These are phyloP conservation scores for Hemistola chrysoprasaria DNA, from an alignment of 2,888 invertebrate species.

Conservation along the genomic window DNA sequence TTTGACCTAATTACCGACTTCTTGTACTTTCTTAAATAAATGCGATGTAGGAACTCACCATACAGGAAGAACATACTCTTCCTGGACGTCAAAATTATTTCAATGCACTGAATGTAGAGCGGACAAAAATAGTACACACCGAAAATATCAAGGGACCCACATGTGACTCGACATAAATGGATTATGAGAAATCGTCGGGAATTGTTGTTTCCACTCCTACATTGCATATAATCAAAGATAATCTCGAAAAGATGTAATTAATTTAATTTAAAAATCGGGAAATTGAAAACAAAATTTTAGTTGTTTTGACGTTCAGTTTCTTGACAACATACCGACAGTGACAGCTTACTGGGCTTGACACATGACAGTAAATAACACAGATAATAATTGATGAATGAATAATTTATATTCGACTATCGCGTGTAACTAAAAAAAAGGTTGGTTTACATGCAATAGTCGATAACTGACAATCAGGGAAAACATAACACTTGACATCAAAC, in stretches of 20 bases:
- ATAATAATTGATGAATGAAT: too few relatives aligned
- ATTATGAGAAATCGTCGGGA: slow-evolving; percentile 16
- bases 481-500: too few relatives aligned
- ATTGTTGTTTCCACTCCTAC: too few relatives aligned
- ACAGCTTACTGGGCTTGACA: too few relatives aligned
- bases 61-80: slow-evolving; percentile 72
- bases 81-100: slow-evolving; percentile 76
- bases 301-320: slow-evolving; percentile 75
- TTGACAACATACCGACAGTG: slow-evolving; percentile 5
- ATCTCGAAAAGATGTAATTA: slow-evolving; percentile 17
- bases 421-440: too few relatives aligned
- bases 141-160: slow-evolving; percentile 62
- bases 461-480: too few relatives aligned
- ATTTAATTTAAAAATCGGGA: slow-evolving; percentile 39
- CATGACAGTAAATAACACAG: too few relatives aligned
- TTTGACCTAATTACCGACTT: slow-evolving; percentile 30
- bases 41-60: slow-evolving; percentile 52
- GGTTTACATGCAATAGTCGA: too few relatives aligned
- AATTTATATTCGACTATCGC: too few relatives aligned
- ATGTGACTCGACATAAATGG: slow-evolving; percentile 23
- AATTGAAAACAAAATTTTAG: slow-evolving; percentile 57
- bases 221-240: slow-evolving; percentile 3
- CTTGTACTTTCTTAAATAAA: slow-evolving; percentile 28
- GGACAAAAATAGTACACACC: slow-evolving; percentile 80
- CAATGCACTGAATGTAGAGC: slow-evolving; percentile 76